Percentiles rank a stretch among this genome's conserved stretches.
Evolutionary conservation across 1,140 invertebrate species (phyloP).

Genomic region (Drosophila sproati): DNA sequence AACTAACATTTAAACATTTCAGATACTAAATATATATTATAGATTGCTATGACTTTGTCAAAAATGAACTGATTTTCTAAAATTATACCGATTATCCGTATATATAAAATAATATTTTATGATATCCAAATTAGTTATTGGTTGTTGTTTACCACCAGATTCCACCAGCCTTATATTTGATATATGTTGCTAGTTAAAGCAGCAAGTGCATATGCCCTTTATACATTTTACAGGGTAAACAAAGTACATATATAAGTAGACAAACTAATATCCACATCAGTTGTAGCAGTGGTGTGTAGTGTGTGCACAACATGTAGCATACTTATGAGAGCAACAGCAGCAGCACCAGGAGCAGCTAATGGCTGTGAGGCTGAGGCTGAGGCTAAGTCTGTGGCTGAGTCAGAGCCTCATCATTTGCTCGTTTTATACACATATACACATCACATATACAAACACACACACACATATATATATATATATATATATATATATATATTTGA

Average conservation of each 20-base stretch:
- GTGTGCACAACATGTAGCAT: slow-evolving; percentile 50
- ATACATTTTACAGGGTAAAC: not conserved
- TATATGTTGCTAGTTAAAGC: too few species aligned
- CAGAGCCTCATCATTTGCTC: not conserved
- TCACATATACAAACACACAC: slow-evolving; percentile 34
- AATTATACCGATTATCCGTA: too few species aligned
- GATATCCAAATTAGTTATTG: too few species aligned
- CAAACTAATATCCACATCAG: slow-evolving; percentile 42
- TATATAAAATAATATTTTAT: too few species aligned
- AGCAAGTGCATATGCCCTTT: not conserved
- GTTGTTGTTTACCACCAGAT: too few species aligned
- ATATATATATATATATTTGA: slow-evolving; percentile 20
- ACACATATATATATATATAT: slow-evolving; percentile 44
- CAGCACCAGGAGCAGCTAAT: slow-evolving; percentile 44
- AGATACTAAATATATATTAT: too few species aligned
- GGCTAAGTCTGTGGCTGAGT: not conserved
- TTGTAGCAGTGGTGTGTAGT: slow-evolving; percentile 25
- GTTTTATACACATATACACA: slow-evolving; percentile 22
- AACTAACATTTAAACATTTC: too few species aligned
- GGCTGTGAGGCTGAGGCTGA: slow-evolving; percentile 13
- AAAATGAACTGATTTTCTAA: too few species aligned
- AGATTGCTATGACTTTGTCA: too few species aligned
- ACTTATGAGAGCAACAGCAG: slow-evolving; percentile 47
- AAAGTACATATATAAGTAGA: slow-evolving; percentile 6
- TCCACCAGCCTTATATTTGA: too few species aligned